Percentiles rank a stretch among this genome's conserved stretches.
These are phyloP conservation scores for Corythoichthys haematopterus DNA, from an alignment of 2,113 vertebrate species.

Conservation along the genomic window DNA sequence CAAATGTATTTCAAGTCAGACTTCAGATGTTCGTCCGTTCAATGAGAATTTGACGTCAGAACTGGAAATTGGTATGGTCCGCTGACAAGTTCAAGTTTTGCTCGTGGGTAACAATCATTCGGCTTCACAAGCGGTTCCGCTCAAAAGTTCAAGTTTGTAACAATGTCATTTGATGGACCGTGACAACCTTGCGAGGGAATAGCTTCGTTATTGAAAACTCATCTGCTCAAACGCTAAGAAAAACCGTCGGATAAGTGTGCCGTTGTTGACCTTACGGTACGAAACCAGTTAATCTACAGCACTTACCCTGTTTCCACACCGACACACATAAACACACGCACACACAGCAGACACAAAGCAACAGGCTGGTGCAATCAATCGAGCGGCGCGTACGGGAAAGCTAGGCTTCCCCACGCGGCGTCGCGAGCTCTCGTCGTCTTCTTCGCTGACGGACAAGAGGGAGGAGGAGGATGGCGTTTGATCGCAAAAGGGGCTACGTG, in stretches of 20 bases:
- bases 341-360: slow-evolving; percentile 18
- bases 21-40: too few species aligned
- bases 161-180: neutral
- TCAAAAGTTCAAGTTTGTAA: neutral
- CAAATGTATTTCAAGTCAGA: too few species aligned
- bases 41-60: too few species aligned
- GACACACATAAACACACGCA: neutral
- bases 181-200: neutral
- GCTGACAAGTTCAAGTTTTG: neutral
- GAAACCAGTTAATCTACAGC: slow-evolving; percentile 13
- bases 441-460: neutral
- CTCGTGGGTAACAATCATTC: neutral
- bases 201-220: neutral
- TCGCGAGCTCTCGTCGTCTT: neutral
- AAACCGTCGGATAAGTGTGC: neutral
- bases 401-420: neutral
- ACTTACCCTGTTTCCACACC: slow-evolving; percentile 38
- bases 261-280: slow-evolving; percentile 14
- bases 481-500: slow-evolving; percentile 9
- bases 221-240: neutral
- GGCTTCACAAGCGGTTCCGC: too few species aligned
- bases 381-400: neutral
- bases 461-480: neutral
- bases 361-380: slow-evolving; percentile 6
- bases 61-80: neutral